Evolutionary conservation across 2,113 vertebrate species (phyloP).

Genomic region (Tautogolabrus adspersus): DNA sequence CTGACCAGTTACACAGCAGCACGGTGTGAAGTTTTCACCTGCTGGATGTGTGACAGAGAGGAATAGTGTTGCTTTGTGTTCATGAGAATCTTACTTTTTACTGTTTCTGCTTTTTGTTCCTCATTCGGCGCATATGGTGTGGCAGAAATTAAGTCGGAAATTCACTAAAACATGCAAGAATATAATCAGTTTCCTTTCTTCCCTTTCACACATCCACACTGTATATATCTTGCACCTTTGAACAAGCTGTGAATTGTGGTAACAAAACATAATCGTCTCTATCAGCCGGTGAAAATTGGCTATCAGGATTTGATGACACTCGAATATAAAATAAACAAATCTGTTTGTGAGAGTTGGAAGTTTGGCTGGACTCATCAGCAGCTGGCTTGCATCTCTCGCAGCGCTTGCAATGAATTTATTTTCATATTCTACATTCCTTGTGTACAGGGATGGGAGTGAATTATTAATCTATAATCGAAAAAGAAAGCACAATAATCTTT

Average conservation of each 20-base stretch:
- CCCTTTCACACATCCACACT: background rate
- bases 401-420: constrained; percentile 11
- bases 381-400: background rate
- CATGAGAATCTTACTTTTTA: background rate
- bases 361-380: constrained; percentile 1
- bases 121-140: background rate
- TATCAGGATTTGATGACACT: constrained; percentile 46
- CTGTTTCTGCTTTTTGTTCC: background rate
- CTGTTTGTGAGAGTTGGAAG: constrained; percentile 18
- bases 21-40: constrained; percentile 15
- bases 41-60: background rate
- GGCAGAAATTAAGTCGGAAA: constrained; percentile 12
- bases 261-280: constrained; percentile 46
- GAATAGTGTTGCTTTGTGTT: background rate
- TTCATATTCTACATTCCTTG: constrained; percentile 11
- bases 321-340: constrained; percentile 39
- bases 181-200: background rate
- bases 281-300: constrained; percentile 41
- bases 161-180: constrained; percentile 3
- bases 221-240: constrained; percentile 14
- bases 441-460: background rate
- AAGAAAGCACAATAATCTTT: constrained; percentile 42
- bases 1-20: constrained; percentile 42
- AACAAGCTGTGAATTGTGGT: constrained; percentile 26
- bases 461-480: constrained; percentile 55